Base-by-base conservation (phyloP, 2,888 invertebrate genomes). In the Stramonita haemastoma region DNA sequence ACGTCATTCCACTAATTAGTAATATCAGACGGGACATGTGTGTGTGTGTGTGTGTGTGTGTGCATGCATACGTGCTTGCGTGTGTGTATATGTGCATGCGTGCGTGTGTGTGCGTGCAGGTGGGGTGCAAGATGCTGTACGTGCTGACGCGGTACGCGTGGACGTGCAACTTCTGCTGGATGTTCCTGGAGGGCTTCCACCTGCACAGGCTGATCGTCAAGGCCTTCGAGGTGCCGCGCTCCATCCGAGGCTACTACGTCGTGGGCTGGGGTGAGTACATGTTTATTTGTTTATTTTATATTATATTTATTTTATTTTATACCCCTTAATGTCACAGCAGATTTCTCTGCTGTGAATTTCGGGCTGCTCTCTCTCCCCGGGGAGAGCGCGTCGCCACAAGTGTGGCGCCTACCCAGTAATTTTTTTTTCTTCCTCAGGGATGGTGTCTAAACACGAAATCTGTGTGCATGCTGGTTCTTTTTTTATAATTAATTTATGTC, bases 121-220 rank as follows among this genome's bases (percentile, higher is more conserved):
- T 87, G 22, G 93, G 93, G 8, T 95, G 95, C 90, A 94, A 94
- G 89, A 19, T 94, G 5, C 91, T 95, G 66, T 95, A 95, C 89
- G 91, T 94, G 11, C 87, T 95, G 32, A 92, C 93, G 8, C 92
- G 95, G 22, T 95, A 95, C 89, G 91, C 93, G 0, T 92, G 92
- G 88, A 93, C 92, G 32, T 91, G 94, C 57, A 95, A 93, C 89
- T 95, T 93, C 91, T 92, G 94, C 89, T 95, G 95, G 95, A 95
- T 95, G 95, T 94, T 95, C 86, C 93, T 94, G 77, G 95, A 95
- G 90, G 95, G 95, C 0, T 94, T 95, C 83, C 95, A 95, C 90
- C 94, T 95, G 11, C 95, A 95, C 91, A 87, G 95, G 46, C 93
- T 95, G 1, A 94, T 95, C 57, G 94, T 94, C n/a, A 94, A 94